phyloP scores from a whole-genome alignment of 1,140 invertebrate species.

The Papilio aristodemus region DNA sequence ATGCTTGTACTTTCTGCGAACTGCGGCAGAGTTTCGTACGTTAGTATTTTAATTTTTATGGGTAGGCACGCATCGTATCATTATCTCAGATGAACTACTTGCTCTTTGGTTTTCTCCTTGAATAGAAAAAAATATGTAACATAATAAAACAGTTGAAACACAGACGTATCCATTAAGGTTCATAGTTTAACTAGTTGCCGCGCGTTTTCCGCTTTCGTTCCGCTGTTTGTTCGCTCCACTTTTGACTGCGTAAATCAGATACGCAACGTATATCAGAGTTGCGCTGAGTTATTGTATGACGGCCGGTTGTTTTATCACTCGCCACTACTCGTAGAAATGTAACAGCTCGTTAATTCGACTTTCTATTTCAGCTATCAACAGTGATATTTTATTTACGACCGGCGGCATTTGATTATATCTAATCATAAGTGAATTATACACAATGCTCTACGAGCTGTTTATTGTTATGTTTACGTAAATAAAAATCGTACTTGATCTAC shows the following conservation, averaged over 20 bases:
- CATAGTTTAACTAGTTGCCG: background rate
- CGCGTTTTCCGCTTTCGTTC: background rate
- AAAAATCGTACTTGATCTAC: too few species aligned
- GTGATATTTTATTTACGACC: constrained; percentile 14
- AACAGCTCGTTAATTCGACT: constrained; percentile 22
- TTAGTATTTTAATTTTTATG: too few species aligned
- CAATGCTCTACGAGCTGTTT: background rate
- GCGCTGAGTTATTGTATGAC: constrained; percentile 24
- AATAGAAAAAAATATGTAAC: too few species aligned
- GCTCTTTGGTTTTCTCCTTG: too few species aligned
- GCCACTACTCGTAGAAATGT: constrained; percentile 5
- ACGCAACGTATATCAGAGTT: constrained; percentile 9
- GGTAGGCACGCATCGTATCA: too few species aligned
- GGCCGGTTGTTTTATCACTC: constrained; percentile 1
- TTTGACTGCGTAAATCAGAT: constrained; percentile 26
- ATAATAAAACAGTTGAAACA: too few species aligned
- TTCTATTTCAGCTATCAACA: constrained; percentile 25
- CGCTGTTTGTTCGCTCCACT: constrained; percentile 14
- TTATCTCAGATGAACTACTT: too few species aligned
- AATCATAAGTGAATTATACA: constrained; percentile 3
- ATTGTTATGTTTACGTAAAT: constrained; percentile 3
- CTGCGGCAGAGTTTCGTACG: too few species aligned
- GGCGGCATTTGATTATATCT: background rate
- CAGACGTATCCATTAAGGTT: background rate
- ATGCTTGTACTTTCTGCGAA: too few species aligned